A percentile compares a stretch with the other conserved stretches of the same genome.
Evolutionary conservation across 1,140 invertebrate genomes (phyloP).

Genomic region (Bombus affinis): DNA sequence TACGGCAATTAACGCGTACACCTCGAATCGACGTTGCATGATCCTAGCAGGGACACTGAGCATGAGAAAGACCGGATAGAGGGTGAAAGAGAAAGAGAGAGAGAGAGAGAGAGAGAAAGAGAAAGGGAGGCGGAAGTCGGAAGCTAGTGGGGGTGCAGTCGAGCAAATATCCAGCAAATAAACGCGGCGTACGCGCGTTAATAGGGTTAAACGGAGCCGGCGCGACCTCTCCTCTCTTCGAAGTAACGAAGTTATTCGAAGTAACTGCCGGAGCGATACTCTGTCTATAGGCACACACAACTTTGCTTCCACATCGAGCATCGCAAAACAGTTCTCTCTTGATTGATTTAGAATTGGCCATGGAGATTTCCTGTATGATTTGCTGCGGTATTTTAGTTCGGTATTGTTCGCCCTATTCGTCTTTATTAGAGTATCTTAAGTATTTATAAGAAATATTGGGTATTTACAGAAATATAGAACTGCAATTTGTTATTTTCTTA

Average conservation of each 20-base stretch:
- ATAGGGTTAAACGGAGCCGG: slow-evolving; percentile 65
- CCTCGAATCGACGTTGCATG: slow-evolving; percentile 67
- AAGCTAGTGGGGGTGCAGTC: slow-evolving; percentile 16
- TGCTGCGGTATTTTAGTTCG: too few relatives aligned
- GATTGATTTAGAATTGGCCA: not conserved
- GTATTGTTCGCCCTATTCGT: too few relatives aligned
- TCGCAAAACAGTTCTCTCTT: not conserved
- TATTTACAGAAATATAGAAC: too few relatives aligned
- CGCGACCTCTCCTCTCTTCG: slow-evolving; percentile 54
- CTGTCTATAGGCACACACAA: slow-evolving; percentile 33
- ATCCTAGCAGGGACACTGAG: slow-evolving; percentile 22
- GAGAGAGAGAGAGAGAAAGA: not conserved
- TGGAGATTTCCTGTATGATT: too few relatives aligned
- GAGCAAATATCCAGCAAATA: slow-evolving; percentile 63
- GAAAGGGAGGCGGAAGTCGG: slow-evolving; percentile 23
- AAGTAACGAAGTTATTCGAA: slow-evolving; percentile 73
- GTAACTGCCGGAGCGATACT: slow-evolving; percentile 62
- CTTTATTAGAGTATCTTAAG: too few relatives aligned
- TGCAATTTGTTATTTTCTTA: too few relatives aligned
- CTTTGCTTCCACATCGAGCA: not conserved
- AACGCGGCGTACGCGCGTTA: slow-evolving; percentile 65
- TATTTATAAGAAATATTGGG: too few relatives aligned
- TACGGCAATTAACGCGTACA: slow-evolving; percentile 79
- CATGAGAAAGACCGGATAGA: not conserved
- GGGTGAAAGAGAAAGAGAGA: not conserved